Conservation (phyloP, 2,888 invertebrate species). For the Protodeltote pygarga region DNA sequence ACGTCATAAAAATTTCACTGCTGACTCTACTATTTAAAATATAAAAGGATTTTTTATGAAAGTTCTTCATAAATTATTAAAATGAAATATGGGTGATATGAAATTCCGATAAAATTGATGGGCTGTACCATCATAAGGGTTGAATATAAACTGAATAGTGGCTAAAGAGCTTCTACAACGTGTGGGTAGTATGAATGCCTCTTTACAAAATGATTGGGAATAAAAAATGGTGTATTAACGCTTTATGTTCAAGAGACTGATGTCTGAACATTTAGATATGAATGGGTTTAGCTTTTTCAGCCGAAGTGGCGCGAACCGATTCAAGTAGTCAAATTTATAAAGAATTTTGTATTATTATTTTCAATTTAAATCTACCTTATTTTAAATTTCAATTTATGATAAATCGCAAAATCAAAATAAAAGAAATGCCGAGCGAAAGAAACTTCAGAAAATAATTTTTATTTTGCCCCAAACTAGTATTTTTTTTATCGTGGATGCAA, state of each 20-base stretch:
- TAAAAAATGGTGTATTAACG: conserved; percentile 1
- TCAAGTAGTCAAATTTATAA: too few relatives aligned
- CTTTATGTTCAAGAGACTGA: conserved; percentile 2
- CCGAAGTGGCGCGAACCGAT: neutral
- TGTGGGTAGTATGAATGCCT: conserved; percentile 10
- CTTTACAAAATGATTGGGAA: conserved; percentile 7
- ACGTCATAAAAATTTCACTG: neutral
- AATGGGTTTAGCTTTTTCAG: neutral
- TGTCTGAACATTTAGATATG: too few relatives aligned
- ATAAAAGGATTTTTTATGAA: conserved; percentile 9
- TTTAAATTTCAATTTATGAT: too few relatives aligned
- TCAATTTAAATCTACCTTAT: too few relatives aligned
- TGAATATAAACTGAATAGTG: conserved; percentile 7
- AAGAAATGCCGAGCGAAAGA: too few relatives aligned
- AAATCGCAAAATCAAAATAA: too few relatives aligned
- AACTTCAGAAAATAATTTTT: too few relatives aligned
- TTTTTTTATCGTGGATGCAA: too few relatives aligned
- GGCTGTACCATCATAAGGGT: conserved; percentile 3
- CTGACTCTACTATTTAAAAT: conserved; percentile 12
- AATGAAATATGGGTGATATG: conserved; percentile 26
- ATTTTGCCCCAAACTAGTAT: too few relatives aligned
- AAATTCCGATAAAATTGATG: conserved; percentile 41
- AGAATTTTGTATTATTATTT: too few relatives aligned
- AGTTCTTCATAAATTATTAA: conserved; percentile 10
- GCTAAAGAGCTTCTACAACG: conserved; percentile 11